These are phyloP conservation scores for Amaurobius ferox DNA, from an alignment of 2,888 invertebrate genomes.

Conservation along the genomic window DNA sequence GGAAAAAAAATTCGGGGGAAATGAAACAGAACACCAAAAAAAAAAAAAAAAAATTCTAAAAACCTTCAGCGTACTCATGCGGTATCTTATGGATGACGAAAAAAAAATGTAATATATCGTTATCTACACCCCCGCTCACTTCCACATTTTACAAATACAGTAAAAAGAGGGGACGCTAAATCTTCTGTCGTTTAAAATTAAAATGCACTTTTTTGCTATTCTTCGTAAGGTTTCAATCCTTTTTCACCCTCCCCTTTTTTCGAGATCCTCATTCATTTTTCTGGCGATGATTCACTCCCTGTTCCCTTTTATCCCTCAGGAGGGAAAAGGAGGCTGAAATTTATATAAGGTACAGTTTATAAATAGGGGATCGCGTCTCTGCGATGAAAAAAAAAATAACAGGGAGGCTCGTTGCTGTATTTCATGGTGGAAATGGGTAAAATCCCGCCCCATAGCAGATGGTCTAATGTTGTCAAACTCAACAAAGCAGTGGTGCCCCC, in stretches of 20 bases:
- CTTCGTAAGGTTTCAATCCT: conserved; percentile 44
- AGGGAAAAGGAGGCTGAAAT: conserved; percentile 38
- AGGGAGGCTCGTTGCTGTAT: conserved; percentile 13
- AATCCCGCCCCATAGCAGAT: conserved; percentile 46
- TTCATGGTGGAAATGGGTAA: conserved; percentile 33
- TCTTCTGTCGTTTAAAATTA: conserved; percentile 68
- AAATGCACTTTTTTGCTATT: conserved; percentile 52
- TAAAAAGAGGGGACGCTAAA: conserved; percentile 38
- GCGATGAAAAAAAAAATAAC: not conserved
- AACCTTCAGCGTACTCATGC: conserved; percentile 46
- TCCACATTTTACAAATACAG: conserved; percentile 54
- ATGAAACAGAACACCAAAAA: conserved; percentile 47
- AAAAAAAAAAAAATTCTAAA: conserved; percentile 30
- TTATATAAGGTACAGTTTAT: conserved; percentile 50
- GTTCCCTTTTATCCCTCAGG: conserved; percentile 29
- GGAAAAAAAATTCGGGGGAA: conserved; percentile 57
- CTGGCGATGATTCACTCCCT: conserved; percentile 59
- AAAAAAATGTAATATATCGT: conserved; percentile 67
- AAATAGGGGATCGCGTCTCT: conserved; percentile 26
- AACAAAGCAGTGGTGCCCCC: not conserved
- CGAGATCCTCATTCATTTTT: conserved; percentile 64
- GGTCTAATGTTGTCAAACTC: conserved; percentile 12
- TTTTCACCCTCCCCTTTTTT: conserved; percentile 49
- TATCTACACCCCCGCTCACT: conserved; percentile 56
- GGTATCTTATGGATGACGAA: conserved; percentile 31